These are phyloP conservation scores for Halichoeres trimaculatus DNA, from an alignment of 2,113 vertebrate species.

Conservation along the genomic window DNA sequence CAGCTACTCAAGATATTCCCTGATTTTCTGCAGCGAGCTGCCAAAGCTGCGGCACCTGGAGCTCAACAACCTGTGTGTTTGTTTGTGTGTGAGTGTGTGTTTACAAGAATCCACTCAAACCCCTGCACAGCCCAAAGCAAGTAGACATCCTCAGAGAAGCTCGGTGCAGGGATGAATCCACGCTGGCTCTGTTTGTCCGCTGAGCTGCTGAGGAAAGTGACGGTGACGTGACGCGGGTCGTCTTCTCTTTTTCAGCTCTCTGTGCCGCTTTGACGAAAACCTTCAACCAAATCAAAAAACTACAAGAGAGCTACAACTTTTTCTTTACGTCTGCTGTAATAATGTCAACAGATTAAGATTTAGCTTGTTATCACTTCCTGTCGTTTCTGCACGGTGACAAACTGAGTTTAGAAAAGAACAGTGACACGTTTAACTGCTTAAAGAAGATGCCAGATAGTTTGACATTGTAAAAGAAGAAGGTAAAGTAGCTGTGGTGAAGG, in stretches of 20 bases:
- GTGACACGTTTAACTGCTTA: background rate
- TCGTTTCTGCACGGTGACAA: slow-evolving; percentile 32
- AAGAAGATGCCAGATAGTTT: no score
- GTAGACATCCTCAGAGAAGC: slow-evolving; percentile 22
- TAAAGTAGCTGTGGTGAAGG: background rate
- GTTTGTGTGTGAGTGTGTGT: no score
- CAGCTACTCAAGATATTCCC: no score
- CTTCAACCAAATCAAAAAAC: slow-evolving; percentile 57
- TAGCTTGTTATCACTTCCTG: slow-evolving; percentile 38
- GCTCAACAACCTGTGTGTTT: no score
- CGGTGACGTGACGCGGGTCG: slow-evolving; percentile 20
- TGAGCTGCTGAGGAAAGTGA: background rate
- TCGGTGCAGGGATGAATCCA: slow-evolving; percentile 23
- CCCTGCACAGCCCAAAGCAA: no score
- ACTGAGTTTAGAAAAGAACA: background rate
- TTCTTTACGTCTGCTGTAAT: slow-evolving; percentile 41
- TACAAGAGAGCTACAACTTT: slow-evolving; percentile 41
- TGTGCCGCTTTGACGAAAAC: slow-evolving; percentile 38
- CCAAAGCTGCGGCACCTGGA: no score
- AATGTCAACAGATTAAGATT: slow-evolving; percentile 40
- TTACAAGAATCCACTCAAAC: no score
- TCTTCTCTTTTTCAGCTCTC: slow-evolving; percentile 26
- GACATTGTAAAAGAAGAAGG: background rate
- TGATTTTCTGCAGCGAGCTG: no score
- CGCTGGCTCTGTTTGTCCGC: no score